Percentiles rank a stretch among this genome's conserved stretches.
Conservation (phyloP, 2,113 vertebrate genomes). For the Pelecanoides urinatrix region DNA sequence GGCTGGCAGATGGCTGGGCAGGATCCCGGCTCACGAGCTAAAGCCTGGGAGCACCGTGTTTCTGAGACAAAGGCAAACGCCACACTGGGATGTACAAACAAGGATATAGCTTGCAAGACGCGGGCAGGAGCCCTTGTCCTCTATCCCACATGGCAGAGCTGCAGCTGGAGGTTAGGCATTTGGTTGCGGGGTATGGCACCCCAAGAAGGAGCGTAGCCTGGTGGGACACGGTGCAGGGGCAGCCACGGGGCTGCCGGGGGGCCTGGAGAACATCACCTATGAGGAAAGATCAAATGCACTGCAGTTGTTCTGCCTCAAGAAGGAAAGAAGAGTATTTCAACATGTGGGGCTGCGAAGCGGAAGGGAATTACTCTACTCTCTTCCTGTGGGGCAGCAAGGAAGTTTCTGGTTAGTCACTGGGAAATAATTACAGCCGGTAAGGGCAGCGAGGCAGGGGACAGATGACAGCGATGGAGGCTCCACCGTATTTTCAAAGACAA, state of each 20-base stretch:
- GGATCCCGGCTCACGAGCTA: neutral
- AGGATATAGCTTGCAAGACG: fast-evolving
- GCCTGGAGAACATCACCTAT: neutral
- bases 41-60: neutral
- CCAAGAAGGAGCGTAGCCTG: fast-evolving
- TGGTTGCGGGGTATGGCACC: neutral
- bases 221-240: fast-evolving
- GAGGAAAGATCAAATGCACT: neutral
- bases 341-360: neutral
- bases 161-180: neutral
- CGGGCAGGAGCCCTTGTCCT: neutral
- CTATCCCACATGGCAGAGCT: neutral
- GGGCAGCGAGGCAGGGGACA: neutral
- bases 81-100: neutral
- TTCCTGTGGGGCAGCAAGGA: neutral
- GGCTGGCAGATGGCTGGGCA: neutral
- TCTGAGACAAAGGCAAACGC: neutral
- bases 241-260: neutral
- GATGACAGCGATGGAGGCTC: neutral
- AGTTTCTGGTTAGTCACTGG: neutral
- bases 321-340: neutral
- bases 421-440: neutral
- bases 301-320: neutral
- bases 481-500: neutral
- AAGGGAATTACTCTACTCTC: neutral